Conservation (phyloP, 2,113 vertebrate genomes). For the Cryptotis parvus region DNA sequence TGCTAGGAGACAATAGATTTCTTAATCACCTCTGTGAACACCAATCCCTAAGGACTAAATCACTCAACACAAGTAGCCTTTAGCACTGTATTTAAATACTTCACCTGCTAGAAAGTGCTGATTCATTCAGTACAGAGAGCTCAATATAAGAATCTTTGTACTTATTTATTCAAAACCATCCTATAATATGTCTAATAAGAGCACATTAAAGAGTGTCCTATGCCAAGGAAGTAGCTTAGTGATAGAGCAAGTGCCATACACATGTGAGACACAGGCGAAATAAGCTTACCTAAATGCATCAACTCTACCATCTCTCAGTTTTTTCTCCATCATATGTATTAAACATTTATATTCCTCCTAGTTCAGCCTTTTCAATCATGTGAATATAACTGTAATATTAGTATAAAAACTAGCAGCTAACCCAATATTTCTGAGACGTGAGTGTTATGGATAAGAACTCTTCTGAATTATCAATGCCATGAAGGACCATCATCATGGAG, state of each 20-base stretch:
- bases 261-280: too few species aligned
- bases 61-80: neutral
- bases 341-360: neutral
- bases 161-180: neutral
- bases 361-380: neutral
- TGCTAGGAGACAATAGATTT: neutral
- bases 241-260: too few species aligned
- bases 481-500: neutral
- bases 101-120: neutral
- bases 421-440: neutral
- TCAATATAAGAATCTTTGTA: neutral
- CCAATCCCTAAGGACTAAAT: neutral
- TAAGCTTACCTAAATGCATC: neutral
- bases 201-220: neutral
- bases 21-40: conserved; percentile 37
- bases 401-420: neutral
- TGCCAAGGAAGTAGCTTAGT: neutral
- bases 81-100: neutral
- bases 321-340: neutral
- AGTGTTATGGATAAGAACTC: neutral
- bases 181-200: neutral
- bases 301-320: neutral
- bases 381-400: neutral
- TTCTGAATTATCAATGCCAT: neutral
- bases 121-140: neutral